A percentile compares a stretch with the other conserved stretches of the same genome.
Conservation (phyloP, 2,888 invertebrate genomes). For the Parascotia fuliginaria region DNA sequence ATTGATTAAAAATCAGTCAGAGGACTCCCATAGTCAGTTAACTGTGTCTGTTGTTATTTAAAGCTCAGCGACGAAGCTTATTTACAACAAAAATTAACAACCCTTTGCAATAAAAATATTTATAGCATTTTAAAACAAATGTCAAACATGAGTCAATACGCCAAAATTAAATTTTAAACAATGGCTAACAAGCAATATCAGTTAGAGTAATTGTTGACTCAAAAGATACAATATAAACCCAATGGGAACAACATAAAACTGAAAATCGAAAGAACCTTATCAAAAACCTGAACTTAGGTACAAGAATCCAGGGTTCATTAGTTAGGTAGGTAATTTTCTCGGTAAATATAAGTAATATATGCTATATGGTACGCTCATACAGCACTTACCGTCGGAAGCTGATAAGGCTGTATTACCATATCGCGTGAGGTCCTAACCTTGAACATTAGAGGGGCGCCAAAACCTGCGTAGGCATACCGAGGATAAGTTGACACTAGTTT, state of each 20-base stretch:
- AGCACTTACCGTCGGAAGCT: constrained; percentile 53
- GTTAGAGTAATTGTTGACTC: constrained; percentile 3
- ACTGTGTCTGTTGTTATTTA: too few relatives aligned
- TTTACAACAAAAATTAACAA: too few relatives aligned
- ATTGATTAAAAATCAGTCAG: too few relatives aligned
- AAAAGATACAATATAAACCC: background rate
- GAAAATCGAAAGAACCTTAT: constrained; percentile 4
- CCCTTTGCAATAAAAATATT: background rate
- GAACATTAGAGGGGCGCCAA: constrained; percentile 59
- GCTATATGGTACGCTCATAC: constrained; percentile 30
- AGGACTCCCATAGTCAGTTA: too few relatives aligned
- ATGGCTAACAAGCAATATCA: constrained; percentile 18
- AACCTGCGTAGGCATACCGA: constrained; percentile 32
- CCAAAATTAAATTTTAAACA: constrained; percentile 27
- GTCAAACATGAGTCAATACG: constrained; percentile 21
- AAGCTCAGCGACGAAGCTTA: too few relatives aligned
- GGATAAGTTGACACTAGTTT: constrained; percentile 32
- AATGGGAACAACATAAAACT: constrained; percentile 14
- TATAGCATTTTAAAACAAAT: background rate
- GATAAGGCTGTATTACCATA: constrained; percentile 69
- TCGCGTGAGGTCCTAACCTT: constrained; percentile 69
- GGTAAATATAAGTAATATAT: constrained; percentile 16
- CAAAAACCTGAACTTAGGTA: constrained; percentile 18
- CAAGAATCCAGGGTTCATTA: constrained; percentile 35
- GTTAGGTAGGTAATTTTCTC: constrained; percentile 45